Conservation (phyloP, 2,797 vertebrate genomes). For the Tenualosa ilisha region DNA sequence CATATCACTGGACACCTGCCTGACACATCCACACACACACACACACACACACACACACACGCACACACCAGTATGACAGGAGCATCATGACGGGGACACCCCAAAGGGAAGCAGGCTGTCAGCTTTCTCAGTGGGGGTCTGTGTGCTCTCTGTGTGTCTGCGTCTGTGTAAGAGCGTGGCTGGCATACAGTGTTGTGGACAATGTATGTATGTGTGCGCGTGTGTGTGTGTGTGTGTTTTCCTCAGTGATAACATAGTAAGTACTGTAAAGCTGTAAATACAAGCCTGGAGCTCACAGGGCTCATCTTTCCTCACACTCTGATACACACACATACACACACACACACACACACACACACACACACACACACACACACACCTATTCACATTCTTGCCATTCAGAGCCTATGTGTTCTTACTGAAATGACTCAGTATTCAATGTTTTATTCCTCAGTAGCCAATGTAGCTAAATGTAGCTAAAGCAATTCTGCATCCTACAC, state of each 20-base stretch:
- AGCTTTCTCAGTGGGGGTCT: background rate
- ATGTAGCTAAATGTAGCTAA: too few relatives aligned
- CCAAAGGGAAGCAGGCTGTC: background rate
- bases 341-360: background rate
- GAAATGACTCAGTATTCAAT: too few relatives aligned
- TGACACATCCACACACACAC: too few relatives aligned
- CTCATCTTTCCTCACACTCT: background rate
- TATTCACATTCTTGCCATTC: background rate
- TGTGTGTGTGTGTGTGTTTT: background rate
- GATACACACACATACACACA: background rate
- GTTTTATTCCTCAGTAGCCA: too few relatives aligned
- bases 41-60: too few relatives aligned
- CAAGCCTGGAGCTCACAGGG: too few relatives aligned
- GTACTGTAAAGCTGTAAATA: too few relatives aligned
- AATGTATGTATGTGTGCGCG: background rate
- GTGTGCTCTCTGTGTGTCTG: background rate
- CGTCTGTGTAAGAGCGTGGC: background rate
- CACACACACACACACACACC: background rate
- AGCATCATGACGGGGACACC: background rate
- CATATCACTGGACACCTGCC: background rate
- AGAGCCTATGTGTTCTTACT: too few relatives aligned
- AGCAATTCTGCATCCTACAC: too few relatives aligned
- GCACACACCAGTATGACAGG: too few relatives aligned
- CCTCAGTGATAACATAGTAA: too few relatives aligned
- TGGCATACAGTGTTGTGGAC: too few relatives aligned